Percentiles rank a stretch among this genome's conserved stretches.
These are phyloP conservation scores for Mellilla xanthometata DNA, from an alignment of 2,888 invertebrate genomes.

Conservation along the genomic window DNA sequence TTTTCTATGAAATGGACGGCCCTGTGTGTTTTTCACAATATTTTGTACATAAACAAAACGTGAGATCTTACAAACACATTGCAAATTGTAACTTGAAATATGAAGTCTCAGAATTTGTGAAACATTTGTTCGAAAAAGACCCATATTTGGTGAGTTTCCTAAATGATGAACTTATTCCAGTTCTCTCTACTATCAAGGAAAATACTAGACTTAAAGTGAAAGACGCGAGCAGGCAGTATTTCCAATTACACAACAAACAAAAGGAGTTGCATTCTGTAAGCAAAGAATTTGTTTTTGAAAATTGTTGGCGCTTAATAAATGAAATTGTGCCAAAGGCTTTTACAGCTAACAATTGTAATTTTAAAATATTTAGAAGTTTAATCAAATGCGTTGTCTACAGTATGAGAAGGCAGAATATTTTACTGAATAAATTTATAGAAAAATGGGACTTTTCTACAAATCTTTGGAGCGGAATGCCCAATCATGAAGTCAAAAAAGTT, in stretches of 20 bases:
- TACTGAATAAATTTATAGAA: conserved; percentile 40
- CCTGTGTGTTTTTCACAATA: conserved; percentile 58
- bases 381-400: conserved; percentile 52
- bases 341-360: conserved; percentile 57
- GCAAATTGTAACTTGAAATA: conserved; percentile 29
- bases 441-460: conserved; percentile 56
- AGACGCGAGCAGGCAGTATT: conserved; percentile 58
- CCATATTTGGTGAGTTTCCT: conserved; percentile 41
- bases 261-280: conserved; percentile 41
- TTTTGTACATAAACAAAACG: conserved; percentile 69
- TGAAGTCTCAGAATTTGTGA: conserved; percentile 36
- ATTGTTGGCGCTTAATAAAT: conserved; percentile 47
- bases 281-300: conserved; percentile 51
- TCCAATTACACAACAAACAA: conserved; percentile 28
- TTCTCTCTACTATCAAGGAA: conserved; percentile 43
- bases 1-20: conserved; percentile 40
- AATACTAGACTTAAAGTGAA: conserved; percentile 49
- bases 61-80: conserved; percentile 60
- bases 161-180: conserved; percentile 37
- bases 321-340: conserved; percentile 59
- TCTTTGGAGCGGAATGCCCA: conserved; percentile 46
- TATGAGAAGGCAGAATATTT: conserved; percentile 66
- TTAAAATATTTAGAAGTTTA: conserved; percentile 54
- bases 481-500: conserved; percentile 31
- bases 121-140: conserved; percentile 43